phyloP scores from a whole-genome alignment of 2,797 vertebrate genomes.

The Malurus splendens region DNA sequence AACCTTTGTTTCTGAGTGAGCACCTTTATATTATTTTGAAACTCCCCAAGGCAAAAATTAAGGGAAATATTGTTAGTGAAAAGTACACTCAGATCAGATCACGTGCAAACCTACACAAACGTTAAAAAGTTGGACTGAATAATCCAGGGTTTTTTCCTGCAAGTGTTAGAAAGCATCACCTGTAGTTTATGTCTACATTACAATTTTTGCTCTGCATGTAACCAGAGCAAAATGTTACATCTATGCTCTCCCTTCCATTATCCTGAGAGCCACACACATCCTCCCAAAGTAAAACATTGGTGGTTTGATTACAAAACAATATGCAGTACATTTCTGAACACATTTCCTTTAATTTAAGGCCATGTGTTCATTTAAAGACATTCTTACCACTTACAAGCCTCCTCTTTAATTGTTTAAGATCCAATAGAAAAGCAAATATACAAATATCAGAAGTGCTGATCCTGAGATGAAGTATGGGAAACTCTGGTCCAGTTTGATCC shows the following conservation, averaged over 20 bases:
- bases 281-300: conserved; percentile 5
- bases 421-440: conserved; percentile 63
- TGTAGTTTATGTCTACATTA: not conserved
- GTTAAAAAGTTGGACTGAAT: conserved; percentile 7
- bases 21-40: conserved; percentile 11
- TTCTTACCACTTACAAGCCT: conserved; percentile 38
- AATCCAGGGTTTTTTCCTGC: not conserved
- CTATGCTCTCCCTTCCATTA: not conserved
- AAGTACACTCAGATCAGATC: conserved; percentile 19
- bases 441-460: conserved; percentile 62
- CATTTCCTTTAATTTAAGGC: conserved; percentile 12
- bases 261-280: not conserved
- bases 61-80: conserved; percentile 1
- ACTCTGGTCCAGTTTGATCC: conserved; percentile 31
- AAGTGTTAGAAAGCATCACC: not conserved
- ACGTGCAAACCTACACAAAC: not conserved
- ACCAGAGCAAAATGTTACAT: not conserved
- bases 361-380: conserved; percentile 10
- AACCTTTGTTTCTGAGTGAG: not conserved
- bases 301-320: conserved; percentile 31
- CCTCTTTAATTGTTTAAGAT: conserved; percentile 47
- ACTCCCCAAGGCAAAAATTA: not conserved
- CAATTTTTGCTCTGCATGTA: not conserved
- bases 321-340: conserved; percentile 31
- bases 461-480: conserved; percentile 68